These are phyloP conservation scores for Brachionus manjavacas DNA, from an alignment of 1,140 invertebrate genomes.

Conservation along the genomic window DNA sequence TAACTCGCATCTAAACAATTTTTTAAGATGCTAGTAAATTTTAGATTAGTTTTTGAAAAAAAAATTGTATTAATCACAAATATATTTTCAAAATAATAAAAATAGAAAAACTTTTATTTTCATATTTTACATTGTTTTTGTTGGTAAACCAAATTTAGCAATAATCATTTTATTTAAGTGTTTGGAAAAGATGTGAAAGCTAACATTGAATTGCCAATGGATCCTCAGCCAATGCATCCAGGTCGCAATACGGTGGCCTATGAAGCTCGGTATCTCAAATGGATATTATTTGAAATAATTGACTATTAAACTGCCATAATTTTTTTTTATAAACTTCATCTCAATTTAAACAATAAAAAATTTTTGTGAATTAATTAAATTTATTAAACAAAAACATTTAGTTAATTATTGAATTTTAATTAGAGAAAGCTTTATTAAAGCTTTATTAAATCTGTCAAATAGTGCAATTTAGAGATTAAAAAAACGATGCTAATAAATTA, in stretches of 20 bases:
- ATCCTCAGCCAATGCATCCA: conserved; percentile 67
- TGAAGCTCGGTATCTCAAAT: conserved; percentile 78
- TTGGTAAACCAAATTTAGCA: too few relatives aligned
- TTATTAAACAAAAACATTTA: not conserved
- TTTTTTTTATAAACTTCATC: not conserved
- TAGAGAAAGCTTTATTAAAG: not conserved
- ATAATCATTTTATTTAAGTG: conserved; percentile 58
- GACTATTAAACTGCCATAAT: not conserved
- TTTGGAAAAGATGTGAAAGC: conserved; percentile 79
- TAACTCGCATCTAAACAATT: too few relatives aligned
- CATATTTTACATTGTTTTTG: too few relatives aligned
- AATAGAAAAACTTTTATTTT: too few relatives aligned
- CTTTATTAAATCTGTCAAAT: not conserved
- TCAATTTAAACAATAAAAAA: not conserved
- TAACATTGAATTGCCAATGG: conserved; percentile 73
- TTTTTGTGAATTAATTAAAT: not conserved
- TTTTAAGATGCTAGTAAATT: too few relatives aligned
- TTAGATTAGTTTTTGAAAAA: too few relatives aligned
- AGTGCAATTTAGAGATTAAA: not conserved
- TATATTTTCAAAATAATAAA: too few relatives aligned
- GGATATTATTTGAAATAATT: conserved; percentile 67
- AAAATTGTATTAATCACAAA: too few relatives aligned
- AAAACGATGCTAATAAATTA: not conserved
- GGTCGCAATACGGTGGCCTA: conserved; percentile 88
- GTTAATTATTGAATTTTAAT: not conserved